Evolutionary conservation across 2,888 invertebrate genomes (phyloP), one percentile per base, ranked within the genome.

Genomic region (Drosophila longiperda): DNA sequence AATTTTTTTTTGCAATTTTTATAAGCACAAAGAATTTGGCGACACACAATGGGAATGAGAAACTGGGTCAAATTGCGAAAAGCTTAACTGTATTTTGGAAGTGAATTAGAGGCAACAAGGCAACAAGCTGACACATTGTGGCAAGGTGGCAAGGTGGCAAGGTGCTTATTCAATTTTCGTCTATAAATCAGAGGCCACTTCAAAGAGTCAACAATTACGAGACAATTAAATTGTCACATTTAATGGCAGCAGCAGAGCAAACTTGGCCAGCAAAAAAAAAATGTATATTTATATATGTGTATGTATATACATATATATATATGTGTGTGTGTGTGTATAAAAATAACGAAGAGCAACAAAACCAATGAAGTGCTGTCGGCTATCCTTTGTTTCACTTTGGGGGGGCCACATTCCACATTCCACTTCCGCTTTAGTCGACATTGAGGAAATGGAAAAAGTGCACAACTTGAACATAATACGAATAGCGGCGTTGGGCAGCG

Each of bases 181-280:
- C 68, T 54, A 75, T 83, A 78, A 85, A 80, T 87, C 87, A 87
- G 52, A 69, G 66, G 6, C 52, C 71, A 68, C 63, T 64, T 80
- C 73, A 71, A 79, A 79, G 78, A 49, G 69, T 62, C 68, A 77
- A 80, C 88, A 82, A 89, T 87, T 87, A 85, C 88, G 80, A 82
- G 80, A 89, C 87, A 87, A 87, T 87, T 87, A 88, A 89, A 88
- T 89, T 87, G 90, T 88, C 87, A 83, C 86, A 78, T 73, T 74
- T 67, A 80, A 71, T 60, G 72, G 55, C 62, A 59, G 55, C 62
- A 59, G 34, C 57, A 53, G n/a, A 64, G 63, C 73, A 73, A 80
- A 69, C 78, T 67, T 74, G 49, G 20, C 38, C 38, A 38, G 34
- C 54, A 23, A 36, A 29, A 32, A 54, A 36, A 50, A 8, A 8